Base-by-base conservation (phyloP, 2,888 invertebrate genomes). In the Rhagonycha fulva region DNA sequence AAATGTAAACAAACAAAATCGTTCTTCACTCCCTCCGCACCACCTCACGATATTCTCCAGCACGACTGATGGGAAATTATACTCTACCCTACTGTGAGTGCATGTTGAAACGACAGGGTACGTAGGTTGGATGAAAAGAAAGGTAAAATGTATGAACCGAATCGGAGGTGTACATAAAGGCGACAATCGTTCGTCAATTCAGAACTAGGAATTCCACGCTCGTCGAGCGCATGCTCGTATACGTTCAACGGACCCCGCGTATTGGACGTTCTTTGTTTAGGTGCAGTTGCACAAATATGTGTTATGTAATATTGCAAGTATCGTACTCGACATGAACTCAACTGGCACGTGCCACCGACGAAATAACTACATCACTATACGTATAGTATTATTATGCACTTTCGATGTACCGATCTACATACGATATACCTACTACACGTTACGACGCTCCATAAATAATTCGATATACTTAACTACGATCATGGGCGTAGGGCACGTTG, bases 171-270 rank as follows among this genome's bases (percentile, higher is more conserved):
- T 75, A 69, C 47, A 66, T 76, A 77, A 66, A 26, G 89, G 88
- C 88, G 88, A 89, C 88, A 88, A 78, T 83, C 82, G 88, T 89
- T 88, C 88, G 89, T 9, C 63, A 3, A 66, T 24, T 24, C 23
- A 9, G 11, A 66, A 7, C 9, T 26, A 63, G 24, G 82, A 80
- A 79, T 76, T 74, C 76, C 72, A 78, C 47, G 74, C 14, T 68
- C 71, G 66, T 71, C 80, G 80, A 79, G 81, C 82, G 81, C 82
- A 81, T 80, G 81, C 79, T 78, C 81, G 80, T 19, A 62, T 67
- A 47, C 72, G 76, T 75, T 79, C 79, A 79, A 74, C 80, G 76
- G 61, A 72, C 75, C 68, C 71, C 74, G 71, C 80, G 78, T 80
- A 82, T 80, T 79, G 82, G 81, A 82, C 79, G 83, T 84, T 84